Conservation (phyloP, 2,113 vertebrate species). For the Alethe castanea region DNA sequence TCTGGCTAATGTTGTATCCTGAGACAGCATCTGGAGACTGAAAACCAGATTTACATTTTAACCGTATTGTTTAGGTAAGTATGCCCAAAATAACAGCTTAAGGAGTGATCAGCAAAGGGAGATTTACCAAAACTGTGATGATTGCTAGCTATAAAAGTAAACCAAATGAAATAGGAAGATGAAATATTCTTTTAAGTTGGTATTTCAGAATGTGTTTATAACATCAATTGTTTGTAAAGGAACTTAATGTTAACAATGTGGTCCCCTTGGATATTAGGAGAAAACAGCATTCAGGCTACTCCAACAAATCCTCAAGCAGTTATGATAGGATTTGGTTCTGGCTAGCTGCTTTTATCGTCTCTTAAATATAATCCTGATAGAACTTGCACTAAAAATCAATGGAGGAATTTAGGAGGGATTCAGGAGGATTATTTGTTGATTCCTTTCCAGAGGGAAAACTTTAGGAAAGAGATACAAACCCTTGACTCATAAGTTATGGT, state of each 20-base stretch:
- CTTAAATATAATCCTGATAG: background rate
- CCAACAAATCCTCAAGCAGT: background rate
- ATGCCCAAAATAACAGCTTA: background rate
- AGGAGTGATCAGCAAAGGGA: background rate
- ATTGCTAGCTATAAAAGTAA: background rate
- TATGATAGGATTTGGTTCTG: background rate
- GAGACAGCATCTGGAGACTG: background rate
- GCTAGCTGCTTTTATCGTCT: background rate
- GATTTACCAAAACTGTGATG: background rate
- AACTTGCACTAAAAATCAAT: background rate
- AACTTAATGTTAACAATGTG: background rate
- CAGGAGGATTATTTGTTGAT: background rate
- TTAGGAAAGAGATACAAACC: background rate
- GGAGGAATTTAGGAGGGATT: background rate
- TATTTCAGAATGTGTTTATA: background rate
- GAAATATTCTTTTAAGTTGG: background rate
- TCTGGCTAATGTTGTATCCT: fast-evolving
- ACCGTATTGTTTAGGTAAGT: background rate
- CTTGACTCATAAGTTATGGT: background rate
- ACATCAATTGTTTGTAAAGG: background rate
- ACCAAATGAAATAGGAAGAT: background rate
- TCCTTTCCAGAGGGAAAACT: background rate
- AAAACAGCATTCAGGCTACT: background rate
- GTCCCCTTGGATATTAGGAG: background rate
- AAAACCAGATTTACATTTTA: background rate